Conservation (phyloP, 2,888 invertebrate genomes). For the Ditula angustiorana region DNA sequence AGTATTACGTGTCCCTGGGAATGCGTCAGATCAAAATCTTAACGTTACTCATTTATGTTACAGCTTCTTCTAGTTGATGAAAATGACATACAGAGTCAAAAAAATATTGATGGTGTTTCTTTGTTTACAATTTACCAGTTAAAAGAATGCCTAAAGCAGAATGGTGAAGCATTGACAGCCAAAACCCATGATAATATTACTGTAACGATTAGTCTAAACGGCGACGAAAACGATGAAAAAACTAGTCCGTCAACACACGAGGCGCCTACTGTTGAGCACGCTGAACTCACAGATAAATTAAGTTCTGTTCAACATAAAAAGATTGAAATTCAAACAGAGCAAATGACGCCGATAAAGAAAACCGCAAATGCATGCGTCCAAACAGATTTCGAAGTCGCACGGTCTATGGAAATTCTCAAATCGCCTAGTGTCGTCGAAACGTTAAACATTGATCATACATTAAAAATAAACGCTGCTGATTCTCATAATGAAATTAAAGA, state of each 20-base stretch:
- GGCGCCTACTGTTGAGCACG: background rate
- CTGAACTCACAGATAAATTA: background rate
- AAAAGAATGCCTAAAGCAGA: conserved; percentile 47
- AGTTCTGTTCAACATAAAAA: background rate
- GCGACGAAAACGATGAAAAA: background rate
- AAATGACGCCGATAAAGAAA: conserved; percentile 30
- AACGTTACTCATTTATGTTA: conserved; percentile 42
- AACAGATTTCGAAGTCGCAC: conserved; percentile 47
- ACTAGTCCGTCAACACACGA: background rate
- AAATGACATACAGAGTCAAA: conserved; percentile 48
- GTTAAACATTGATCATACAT: conserved; percentile 40
- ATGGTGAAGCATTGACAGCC: background rate
- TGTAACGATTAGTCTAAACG: background rate
- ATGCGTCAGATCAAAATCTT: background rate
- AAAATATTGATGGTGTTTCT: conserved; percentile 45
- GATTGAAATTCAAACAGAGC: conserved; percentile 19
- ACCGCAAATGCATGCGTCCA: conserved; percentile 55
- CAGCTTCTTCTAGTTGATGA: conserved; percentile 63
- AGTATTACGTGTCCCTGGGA: too few species aligned
- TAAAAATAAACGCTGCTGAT: background rate
- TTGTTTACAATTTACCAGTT: conserved; percentile 55
- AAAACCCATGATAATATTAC: conserved; percentile 1
- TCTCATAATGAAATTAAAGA: conserved; percentile 33
- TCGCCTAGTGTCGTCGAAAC: conserved; percentile 51
- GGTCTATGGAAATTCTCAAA: conserved; percentile 34